Evolutionary conservation across 1,140 invertebrate species (phyloP), one percentile per base, ranked within the genome.

Genomic region (Plectus sambesii): DNA sequence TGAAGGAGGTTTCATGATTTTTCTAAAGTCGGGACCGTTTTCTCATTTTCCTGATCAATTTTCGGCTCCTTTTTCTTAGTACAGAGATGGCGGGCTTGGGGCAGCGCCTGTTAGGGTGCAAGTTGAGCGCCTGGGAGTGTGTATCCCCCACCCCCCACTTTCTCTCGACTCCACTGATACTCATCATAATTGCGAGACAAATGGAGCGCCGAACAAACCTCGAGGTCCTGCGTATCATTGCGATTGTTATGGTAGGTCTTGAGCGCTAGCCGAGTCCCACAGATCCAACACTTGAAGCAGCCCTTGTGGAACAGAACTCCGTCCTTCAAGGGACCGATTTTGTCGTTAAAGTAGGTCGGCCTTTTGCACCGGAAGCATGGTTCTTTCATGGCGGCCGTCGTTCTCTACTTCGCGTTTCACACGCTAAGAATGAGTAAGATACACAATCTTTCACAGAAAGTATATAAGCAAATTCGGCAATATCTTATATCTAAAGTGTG

Each of bases 281-380:
- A 66, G 45, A 66, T 66, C 64, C 64, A 66, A 38, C 64, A 66
- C 44, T 66, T 66, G 46, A 66, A 66, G 47, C 64, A 66, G 24
- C 64, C 64, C 44, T 66, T 66, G 42, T 66, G 64, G 45, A 68
- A 66, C n/a, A 66, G 50, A 19, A 58, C 53, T 26, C 66, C 66
- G 44, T 66, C 64, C 45, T 66, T 66, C 23, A 66, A 42, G 9
- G 64, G 64, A 26, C 64, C 64, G 15, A 66, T 53, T 47, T 69
- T 69, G 30, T 66, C 64, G 42, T 66, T 66, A 47, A 66, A 68
- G 51, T 66, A 66, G 42, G 66, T 66, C 15, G 65, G 64, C 35
- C 64, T 50, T 55, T 69, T 66, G 36, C 64, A 66, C 17, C 64
- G 57, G 48, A 68, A 68, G 33, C 64, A 66, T 6, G 64, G 65